These are phyloP conservation scores for Lepus americanus DNA, from an alignment of 2,113 vertebrate species.

Conservation along the genomic window DNA sequence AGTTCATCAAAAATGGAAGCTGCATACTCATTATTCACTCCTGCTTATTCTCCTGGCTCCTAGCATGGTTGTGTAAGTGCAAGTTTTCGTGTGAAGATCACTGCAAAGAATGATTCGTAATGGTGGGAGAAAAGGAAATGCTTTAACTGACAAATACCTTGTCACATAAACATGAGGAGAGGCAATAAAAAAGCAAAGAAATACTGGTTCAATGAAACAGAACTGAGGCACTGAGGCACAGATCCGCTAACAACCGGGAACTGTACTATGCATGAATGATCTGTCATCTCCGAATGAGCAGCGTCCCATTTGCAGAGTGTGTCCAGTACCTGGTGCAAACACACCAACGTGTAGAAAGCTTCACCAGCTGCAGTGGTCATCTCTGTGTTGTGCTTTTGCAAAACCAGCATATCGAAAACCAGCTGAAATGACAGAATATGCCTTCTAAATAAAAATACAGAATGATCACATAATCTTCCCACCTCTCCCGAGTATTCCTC, in stretches of 20 bases:
- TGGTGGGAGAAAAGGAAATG: background rate
- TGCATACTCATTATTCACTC: background rate
- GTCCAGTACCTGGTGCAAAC: slow-evolving; percentile 93
- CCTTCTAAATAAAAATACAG: slow-evolving; percentile 63
- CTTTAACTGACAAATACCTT: background rate
- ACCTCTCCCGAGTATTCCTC: background rate
- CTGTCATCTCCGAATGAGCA: background rate
- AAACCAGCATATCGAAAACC: slow-evolving; percentile 99
- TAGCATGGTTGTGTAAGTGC: background rate
- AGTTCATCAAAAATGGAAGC: slow-evolving; percentile 18
- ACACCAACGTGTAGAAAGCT: slow-evolving; percentile 98
- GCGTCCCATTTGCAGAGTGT: background rate
- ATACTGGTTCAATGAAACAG: background rate
- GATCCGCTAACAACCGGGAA: background rate
- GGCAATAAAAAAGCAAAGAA: background rate
- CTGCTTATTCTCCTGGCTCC: background rate
- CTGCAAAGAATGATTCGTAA: background rate
- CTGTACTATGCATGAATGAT: background rate
- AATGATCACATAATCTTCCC: background rate
- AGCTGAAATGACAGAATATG: slow-evolving; percentile 89
- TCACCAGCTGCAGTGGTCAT: slow-evolving; percentile 98
- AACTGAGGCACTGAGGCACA: background rate
- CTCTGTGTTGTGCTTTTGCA: slow-evolving; percentile 99
- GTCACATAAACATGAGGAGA: background rate
- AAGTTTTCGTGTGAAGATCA: background rate